Evolutionary conservation across 53 echinoderm and acorn worm species (phyloP), one percentile per base, ranked within the genome.

Genomic region (Stichopus horrens): DNA sequence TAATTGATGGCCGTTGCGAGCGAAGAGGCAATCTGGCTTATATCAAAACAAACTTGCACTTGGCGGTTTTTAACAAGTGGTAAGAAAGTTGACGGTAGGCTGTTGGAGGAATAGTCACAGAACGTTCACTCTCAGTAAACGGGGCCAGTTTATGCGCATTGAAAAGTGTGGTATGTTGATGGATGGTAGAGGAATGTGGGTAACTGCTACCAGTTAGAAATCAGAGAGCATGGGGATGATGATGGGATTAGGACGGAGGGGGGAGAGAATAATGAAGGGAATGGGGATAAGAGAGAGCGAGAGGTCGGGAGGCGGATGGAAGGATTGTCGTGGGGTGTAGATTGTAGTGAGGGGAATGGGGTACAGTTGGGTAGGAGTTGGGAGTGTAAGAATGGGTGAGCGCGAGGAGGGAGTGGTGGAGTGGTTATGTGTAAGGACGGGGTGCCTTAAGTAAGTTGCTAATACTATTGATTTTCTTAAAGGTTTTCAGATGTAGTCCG

Each of bases 1-100:
- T 81, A 81, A 81, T 81, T 81, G 81, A 81, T 81, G 21, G 81
- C 57, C 81, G 58, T 81, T 81, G n/a, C 52, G 81, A 57, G 57
- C 57, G 81, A 21, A 53, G 7, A 81, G 81, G 81, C 81, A 81
- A 81, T 81, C 81, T 81, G 81, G 81, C 56, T 81, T 81, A 57
- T 81, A 57, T 81, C 81, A 81, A 81, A 81, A 81, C 81, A 81
- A 81, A 81, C 81, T 57, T 21, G 57, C 81, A 81, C 81, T 81
- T 81, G 7, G 81, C 19, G 8, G 16, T 81, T 75, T n/a, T 71
- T 71, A 71, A 71, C 71, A 71, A 71, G 71, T 71, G 59, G 71
- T 20, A 7, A 18, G 18, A 71, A 71, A 18, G 71, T 71, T 71
- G 71, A 71, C 71, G 71, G 71, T 71, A n/a, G 19, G 7, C 71